Evolutionary conservation across 2,113 vertebrate genomes (phyloP).

Genomic region (Dunckerocampus dactyliophorus): DNA sequence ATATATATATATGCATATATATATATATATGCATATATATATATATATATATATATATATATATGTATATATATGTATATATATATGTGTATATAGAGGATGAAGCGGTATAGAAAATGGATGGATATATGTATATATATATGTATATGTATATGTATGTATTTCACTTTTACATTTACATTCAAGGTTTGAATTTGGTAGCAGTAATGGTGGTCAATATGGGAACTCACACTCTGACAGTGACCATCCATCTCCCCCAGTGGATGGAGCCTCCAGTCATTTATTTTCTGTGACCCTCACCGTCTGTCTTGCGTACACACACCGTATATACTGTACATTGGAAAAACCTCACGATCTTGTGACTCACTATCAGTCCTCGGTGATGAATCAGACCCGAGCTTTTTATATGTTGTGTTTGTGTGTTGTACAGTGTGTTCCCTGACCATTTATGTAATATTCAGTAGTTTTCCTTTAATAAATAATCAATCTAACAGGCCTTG

Average conservation of each 20-base stretch:
- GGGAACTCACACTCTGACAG: constrained; percentile 40
- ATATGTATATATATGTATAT: no score
- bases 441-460: neutral
- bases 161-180: constrained; percentile 4
- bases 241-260: constrained; percentile 34
- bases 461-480: neutral
- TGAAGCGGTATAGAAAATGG: no score
- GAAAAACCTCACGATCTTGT: constrained; percentile 10
- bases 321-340: neutral
- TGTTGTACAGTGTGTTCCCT: neutral
- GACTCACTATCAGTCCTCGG: constrained; percentile 16
- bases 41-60: no score
- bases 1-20: no score
- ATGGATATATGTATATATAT: no score
- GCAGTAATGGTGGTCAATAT: constrained; percentile 20
- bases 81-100: no score
- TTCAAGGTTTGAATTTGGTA: neutral
- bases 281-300: constrained; percentile 28
- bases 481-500: neutral
- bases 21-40: no score
- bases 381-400: constrained; percentile 4
- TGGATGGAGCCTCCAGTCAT: constrained; percentile 22
- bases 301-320: constrained; percentile 8
- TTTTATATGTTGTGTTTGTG: constrained; percentile 9
- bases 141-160: neutral